Conservation (phyloP, 2,797 vertebrate genomes). For the Orientallactaga sibirica region DNA sequence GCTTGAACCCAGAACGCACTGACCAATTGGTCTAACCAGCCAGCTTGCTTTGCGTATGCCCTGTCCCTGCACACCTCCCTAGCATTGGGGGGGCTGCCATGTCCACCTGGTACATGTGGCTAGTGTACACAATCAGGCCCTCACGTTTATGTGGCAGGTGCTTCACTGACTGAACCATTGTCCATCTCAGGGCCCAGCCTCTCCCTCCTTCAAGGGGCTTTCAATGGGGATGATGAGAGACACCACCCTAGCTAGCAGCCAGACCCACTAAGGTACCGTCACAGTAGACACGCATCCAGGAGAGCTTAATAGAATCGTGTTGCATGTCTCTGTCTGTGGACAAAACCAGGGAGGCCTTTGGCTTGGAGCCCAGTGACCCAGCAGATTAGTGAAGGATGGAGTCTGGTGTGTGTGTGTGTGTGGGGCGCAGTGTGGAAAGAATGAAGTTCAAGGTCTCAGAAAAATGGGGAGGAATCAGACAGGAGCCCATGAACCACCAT, state of each 20-base stretch:
- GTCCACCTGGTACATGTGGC: too few species aligned
- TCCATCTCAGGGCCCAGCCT: too few species aligned
- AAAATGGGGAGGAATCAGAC: too few species aligned
- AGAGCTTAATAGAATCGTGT: neutral
- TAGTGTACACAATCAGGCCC: too few species aligned
- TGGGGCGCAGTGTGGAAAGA: too few species aligned
- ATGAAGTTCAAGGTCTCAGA: neutral
- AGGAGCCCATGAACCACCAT: fast-evolving
- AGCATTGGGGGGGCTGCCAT: too few species aligned
- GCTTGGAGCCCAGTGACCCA: fast-evolving
- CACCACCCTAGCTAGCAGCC: neutral
- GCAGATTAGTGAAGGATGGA: neutral
- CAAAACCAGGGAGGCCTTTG: neutral
- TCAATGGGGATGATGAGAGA: neutral
- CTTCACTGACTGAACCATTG: too few species aligned
- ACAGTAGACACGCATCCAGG: neutral
- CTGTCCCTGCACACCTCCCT: too few species aligned
- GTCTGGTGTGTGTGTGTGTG: neutral
- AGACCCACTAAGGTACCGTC: fast-evolving
- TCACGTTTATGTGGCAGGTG: too few species aligned
- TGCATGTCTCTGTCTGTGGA: neutral
- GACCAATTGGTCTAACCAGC: too few species aligned
- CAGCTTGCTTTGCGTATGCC: too few species aligned
- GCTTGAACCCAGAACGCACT: too few species aligned
- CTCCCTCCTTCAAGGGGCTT: neutral